Percentiles rank a stretch among this genome's conserved stretches.
These are phyloP conservation scores for Centropus unirufus DNA, from an alignment of 2,113 vertebrate species.

Conservation along the genomic window DNA sequence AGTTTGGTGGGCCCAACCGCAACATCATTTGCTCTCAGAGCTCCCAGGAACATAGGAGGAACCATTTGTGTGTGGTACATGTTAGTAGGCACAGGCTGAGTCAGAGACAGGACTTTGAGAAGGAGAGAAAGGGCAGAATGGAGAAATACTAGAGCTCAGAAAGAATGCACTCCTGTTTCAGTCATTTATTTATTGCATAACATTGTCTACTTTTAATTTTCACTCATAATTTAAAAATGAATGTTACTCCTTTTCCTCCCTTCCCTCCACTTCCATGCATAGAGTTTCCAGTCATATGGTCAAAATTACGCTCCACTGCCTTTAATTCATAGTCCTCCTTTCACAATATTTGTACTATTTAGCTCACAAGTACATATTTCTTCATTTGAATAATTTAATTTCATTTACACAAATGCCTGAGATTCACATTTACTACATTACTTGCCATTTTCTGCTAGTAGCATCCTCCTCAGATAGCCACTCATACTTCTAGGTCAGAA, in stretches of 20 bases:
- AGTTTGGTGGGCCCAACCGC: neutral
- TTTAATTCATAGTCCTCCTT: neutral
- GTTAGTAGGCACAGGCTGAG: neutral
- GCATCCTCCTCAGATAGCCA: neutral
- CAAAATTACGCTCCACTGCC: neutral
- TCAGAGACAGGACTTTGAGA: neutral
- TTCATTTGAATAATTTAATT: neutral
- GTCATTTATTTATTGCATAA: neutral
- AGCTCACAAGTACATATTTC: neutral
- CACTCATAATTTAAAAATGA: neutral
- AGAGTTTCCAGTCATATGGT: neutral
- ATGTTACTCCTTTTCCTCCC: neutral
- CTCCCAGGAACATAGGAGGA: accelerated
- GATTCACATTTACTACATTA: neutral
- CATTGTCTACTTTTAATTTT: neutral
- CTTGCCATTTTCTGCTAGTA: neutral
- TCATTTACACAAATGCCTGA: neutral
- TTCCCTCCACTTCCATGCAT: neutral
- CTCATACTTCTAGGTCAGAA: neutral
- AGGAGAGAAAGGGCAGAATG: neutral
- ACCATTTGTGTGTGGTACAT: accelerated
- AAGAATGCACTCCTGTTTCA: neutral
- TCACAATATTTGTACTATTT: neutral
- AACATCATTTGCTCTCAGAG: neutral
- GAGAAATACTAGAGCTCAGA: neutral